These are phyloP conservation scores for Podiceps cristatus DNA, from an alignment of 2,113 vertebrate genomes.

Conservation along the genomic window DNA sequence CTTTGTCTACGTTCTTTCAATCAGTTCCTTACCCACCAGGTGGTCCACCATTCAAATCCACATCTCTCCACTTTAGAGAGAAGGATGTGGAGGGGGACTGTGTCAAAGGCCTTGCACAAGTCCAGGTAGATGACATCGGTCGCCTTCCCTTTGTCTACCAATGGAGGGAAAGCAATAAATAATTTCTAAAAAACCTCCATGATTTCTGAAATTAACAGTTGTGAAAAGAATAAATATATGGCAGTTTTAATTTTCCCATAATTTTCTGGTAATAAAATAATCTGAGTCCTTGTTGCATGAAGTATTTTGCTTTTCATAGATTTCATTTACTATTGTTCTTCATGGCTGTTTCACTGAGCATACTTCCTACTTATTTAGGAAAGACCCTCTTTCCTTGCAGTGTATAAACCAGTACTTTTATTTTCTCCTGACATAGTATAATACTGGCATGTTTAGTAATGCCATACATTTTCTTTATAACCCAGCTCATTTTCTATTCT, in stretches of 20 bases:
- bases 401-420: not conserved
- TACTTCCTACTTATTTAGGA: not conserved
- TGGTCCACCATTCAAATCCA: no score
- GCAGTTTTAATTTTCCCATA: not conserved
- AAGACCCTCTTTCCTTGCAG: not conserved
- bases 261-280: not conserved
- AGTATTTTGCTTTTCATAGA: not conserved
- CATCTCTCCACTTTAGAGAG: no score
- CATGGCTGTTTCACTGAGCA: not conserved
- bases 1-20: no score
- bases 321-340: not conserved
- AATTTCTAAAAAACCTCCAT: rapidly evolving
- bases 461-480: not conserved
- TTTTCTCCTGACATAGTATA: not conserved
- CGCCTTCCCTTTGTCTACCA: no score
- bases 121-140: no score
- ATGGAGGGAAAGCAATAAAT: not conserved
- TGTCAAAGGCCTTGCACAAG: no score
- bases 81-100: no score
- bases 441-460: not conserved
- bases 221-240: not conserved
- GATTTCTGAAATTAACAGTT: not conserved
- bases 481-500: not conserved
- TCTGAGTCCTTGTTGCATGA: not conserved
- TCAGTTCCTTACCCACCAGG: no score